phyloP scores from a whole-genome alignment of 2,888 invertebrate genomes.

The Digitonthophagus gazella region DNA sequence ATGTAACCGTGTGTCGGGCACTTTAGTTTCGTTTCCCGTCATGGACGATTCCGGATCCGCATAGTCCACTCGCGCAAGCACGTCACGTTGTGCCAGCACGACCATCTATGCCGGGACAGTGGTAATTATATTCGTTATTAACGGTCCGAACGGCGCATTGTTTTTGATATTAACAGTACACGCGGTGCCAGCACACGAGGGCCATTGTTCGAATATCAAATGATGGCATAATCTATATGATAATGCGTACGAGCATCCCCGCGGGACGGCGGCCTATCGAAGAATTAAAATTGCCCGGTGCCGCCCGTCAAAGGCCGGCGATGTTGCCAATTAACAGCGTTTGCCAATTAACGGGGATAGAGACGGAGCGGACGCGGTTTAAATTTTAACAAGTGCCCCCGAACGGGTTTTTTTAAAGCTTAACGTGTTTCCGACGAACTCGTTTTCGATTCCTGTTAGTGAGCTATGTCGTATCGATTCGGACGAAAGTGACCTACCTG shows the following conservation, averaged over 20 bases:
- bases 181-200: background rate
- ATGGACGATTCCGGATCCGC: background rate
- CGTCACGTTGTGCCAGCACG: background rate
- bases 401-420: background rate
- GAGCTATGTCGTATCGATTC: background rate
- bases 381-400: background rate
- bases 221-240: background rate
- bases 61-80: background rate
- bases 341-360: background rate
- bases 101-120: background rate
- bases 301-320: background rate
- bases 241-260: background rate
- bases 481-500: too few relatives aligned
- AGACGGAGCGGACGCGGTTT: background rate
- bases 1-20: background rate
- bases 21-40: background rate
- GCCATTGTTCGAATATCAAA: background rate
- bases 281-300: background rate
- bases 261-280: background rate
- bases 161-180: background rate
- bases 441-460: background rate
- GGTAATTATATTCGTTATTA: background rate
- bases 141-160: background rate
- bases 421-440: background rate
- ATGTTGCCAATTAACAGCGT: background rate